Evolutionary conservation across 2,888 invertebrate genomes (phyloP).

Genomic region (Drosophila setosimentum): DNA sequence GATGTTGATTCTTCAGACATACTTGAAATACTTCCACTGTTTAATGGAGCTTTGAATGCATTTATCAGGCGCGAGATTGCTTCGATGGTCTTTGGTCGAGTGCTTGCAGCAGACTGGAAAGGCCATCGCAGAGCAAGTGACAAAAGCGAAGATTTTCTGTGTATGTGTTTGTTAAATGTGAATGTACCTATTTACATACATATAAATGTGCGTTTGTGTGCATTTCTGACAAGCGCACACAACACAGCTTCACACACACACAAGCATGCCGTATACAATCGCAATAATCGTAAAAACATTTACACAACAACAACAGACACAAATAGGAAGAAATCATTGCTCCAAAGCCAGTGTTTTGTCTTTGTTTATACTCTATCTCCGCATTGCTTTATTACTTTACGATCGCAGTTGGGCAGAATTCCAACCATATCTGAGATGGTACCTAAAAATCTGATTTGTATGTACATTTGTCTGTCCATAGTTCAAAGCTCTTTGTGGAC

Average conservation of each 20-base stretch:
- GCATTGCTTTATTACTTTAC: not conserved
- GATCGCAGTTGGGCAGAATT: not conserved
- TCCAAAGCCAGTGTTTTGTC: slow-evolving; percentile 37
- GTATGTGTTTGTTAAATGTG: slow-evolving; percentile 26
- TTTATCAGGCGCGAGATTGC: slow-evolving; percentile 10
- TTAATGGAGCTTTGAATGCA: slow-evolving; percentile 9
- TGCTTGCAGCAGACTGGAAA: slow-evolving; percentile 61
- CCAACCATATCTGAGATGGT: not conserved
- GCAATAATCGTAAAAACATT: slow-evolving; percentile 35
- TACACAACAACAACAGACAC: slow-evolving; percentile 34
- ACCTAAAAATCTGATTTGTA: not conserved
- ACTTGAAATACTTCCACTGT: slow-evolving; percentile 27
- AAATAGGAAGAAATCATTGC: slow-evolving; percentile 28
- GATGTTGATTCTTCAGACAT: slow-evolving; percentile 74
- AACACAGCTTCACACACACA: not conserved
- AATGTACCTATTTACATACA: not conserved
- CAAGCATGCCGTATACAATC: slow-evolving; percentile 20
- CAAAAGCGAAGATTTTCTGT: slow-evolving; percentile 43
- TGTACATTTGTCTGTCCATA: not conserved
- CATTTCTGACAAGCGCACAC: slow-evolving; percentile 5
- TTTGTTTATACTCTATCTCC: slow-evolving; percentile 38
- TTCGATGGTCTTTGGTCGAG: slow-evolving; percentile 45
- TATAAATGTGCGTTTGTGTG: slow-evolving; percentile 11
- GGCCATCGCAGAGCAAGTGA: slow-evolving; percentile 53
- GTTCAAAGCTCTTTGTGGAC: not conserved